Evolutionary conservation across 2,113 vertebrate species (phyloP), one percentile per base, ranked within the genome.

Genomic region (Plecturocebus donacophilus): DNA sequence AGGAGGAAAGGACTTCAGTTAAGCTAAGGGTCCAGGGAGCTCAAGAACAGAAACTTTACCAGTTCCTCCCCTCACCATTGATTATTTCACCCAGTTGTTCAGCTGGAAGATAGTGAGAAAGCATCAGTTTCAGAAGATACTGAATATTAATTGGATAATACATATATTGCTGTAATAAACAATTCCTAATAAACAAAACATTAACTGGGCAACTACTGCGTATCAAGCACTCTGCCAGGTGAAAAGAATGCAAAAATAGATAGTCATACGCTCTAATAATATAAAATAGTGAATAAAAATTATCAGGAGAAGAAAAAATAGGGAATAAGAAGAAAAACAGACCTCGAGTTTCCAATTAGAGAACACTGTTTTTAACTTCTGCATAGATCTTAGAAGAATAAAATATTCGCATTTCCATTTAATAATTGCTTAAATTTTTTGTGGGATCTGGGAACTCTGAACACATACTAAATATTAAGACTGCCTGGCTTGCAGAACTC

Each of bases 151-250:
- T 94, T 94, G 35, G 35, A n/a, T 70, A 61, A 85, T 38, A 68
- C 32, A 71, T 42, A 52, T 35, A 64, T 84, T 77, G 56, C 25
- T n/a, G 52, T 47, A 64, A 35, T 47, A 85, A 35, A 35, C 32
- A 95, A 38, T 82, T 90, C 21, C 66, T 93, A 68, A 71, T 38
- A 91, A 94, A 90, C 35, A 19, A 92, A 90, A 85, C 13, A 79
- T 84, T 87, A 27, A 42, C 1, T 90, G 25, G 35, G 8, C 25
- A 84, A 32, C 21, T 64, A n/a, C 16, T 58, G 17, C 66, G 11
- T 71, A 42, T 35, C 13, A 21, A 66, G 45, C 25, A 30, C 61
- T 64, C 61, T 30, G 20, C 66, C 30, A 42, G 5, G 11, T 76
- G 6, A 19, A 91, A 87, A 66, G 3, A 5, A 80, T 80, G 54